phyloP scores from a whole-genome alignment of 1,140 invertebrate species.

The Drosophila baimaii region DNA sequence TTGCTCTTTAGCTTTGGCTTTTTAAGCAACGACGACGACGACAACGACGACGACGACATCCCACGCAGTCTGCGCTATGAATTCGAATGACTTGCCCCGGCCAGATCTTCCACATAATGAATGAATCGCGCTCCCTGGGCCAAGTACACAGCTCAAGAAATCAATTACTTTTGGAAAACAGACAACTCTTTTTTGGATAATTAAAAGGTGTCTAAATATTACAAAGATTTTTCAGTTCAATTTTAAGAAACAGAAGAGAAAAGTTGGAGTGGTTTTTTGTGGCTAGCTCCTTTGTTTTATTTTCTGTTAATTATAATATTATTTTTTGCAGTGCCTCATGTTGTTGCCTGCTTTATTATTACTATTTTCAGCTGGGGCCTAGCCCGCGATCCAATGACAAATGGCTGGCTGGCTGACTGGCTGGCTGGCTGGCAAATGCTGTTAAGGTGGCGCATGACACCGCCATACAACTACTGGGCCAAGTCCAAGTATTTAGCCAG shows the following conservation, averaged over 20 bases:
- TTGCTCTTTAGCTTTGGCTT: conserved; percentile 46
- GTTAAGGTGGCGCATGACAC: conserved; percentile 81
- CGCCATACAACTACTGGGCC: conserved; percentile 64
- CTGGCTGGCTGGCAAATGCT: conserved; percentile 70
- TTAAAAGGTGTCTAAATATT: too few relatives aligned
- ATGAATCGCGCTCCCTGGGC: conserved; percentile 65
- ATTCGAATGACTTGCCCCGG: conserved; percentile 71
- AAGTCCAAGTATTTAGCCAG: conserved; percentile 66
- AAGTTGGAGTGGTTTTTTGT: too few relatives aligned
- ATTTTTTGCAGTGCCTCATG: conserved; percentile 11
- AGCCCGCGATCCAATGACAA: conserved; percentile 44
- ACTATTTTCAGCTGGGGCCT: conserved; percentile 31
- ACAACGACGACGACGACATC: conserved; percentile 33
- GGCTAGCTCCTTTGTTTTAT: too few relatives aligned
- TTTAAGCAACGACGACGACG: conserved; percentile 26
- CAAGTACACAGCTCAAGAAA: conserved; percentile 9
- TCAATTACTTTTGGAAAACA: too few relatives aligned
- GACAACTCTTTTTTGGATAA: too few relatives aligned
- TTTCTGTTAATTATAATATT: neutral
- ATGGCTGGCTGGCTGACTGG: conserved; percentile 53
- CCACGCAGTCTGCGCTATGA: conserved; percentile 79
- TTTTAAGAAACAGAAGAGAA: too few relatives aligned
- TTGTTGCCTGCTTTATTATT: conserved; percentile 19
- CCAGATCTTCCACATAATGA: conserved; percentile 72
- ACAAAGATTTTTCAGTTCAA: too few relatives aligned